Evolutionary conservation across 2,113 vertebrate species (phyloP), one percentile per base, ranked within the genome.

Genomic region (Campylomormyrus numenius): DNA sequence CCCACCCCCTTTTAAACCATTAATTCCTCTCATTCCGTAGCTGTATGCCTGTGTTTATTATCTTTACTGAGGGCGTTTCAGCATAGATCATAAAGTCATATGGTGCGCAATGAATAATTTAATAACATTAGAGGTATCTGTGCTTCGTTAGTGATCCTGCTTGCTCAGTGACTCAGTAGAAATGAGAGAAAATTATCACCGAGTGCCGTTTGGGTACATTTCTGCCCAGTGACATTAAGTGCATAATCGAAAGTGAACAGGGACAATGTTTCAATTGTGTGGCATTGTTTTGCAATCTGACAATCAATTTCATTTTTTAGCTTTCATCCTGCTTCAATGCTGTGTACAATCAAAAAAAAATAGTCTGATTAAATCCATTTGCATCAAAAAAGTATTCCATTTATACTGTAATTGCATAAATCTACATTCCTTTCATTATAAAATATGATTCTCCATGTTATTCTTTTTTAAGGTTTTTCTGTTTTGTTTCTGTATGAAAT

Each of bases 341-440:
- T 87, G 50, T 15, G 27, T 87, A 87, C 50, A 56, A 56, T 87
- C 49, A 87, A 53, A 56, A 50, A 53, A 56, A 87, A 87, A 87
- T 39, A 24, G 50, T 53, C 50, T 56, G 50, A 87, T 87, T 87
- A 42, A 87, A 87, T 87, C 85, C 46, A 53, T 56, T 87, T 24
- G 2, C 50, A 53, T 87, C 85, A 56, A 87, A 87, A 50, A 87
- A 53, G 85, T 35, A n/a, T 7, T 53, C 2, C 13, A 35, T 35
- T 52, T 21, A 35, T 35, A 35, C 50, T 53, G 31, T 19, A 56
- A 87, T 87, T 87, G 85, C 50, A 56, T 56, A 35, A 7, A 10
- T 10, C 42, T 85, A 24, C 2, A 39, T n/a, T 85, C 83, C 10
- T 39, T 87, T 87, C 31, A 10, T 53, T 31, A 3, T 3, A 87